Evolutionary conservation across 2,888 invertebrate species (phyloP).

Genomic region (Campopleginae sp.): DNA sequence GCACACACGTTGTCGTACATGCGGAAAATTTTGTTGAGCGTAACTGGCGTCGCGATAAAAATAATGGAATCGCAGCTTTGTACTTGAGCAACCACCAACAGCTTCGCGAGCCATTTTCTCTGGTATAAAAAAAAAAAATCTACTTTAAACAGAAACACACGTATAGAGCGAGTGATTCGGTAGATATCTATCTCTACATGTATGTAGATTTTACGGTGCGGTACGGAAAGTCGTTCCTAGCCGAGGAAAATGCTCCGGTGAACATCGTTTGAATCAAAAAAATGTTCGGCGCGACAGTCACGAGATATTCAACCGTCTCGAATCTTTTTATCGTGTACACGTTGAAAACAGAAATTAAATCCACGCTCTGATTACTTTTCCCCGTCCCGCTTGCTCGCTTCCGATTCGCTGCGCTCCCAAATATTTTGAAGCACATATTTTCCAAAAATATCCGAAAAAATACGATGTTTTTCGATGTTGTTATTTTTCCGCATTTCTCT

Average conservation of each 20-base stretch:
- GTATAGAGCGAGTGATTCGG: constrained; percentile 8
- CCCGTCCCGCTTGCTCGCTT: not conserved
- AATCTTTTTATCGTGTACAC: constrained; percentile 7
- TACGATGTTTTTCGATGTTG: not conserved
- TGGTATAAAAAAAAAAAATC: constrained; percentile 32
- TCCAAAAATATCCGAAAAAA: constrained; percentile 12
- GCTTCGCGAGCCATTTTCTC: constrained; percentile 41
- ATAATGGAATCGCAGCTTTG: constrained; percentile 28
- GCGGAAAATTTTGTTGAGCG: constrained; percentile 49
- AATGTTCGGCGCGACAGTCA: constrained; percentile 5
- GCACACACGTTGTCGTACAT: constrained; percentile 42
- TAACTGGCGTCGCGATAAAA: constrained; percentile 43
- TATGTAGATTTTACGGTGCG: not conserved
- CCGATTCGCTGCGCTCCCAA: not conserved
- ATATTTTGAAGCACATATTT: not conserved
- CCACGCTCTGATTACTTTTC: constrained; percentile 43
- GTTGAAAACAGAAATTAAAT: constrained; percentile 35
- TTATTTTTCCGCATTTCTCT: constrained; percentile 9
- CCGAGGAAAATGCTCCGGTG: constrained; percentile 48
- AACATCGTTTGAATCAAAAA: constrained; percentile 52
- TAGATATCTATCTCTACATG: not conserved
- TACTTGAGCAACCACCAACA: constrained; percentile 24
- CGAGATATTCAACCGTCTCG: constrained; percentile 38
- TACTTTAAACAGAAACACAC: not conserved
- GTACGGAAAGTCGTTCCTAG: constrained; percentile 39